Evolutionary conservation across 2,888 invertebrate species (phyloP).

Genomic region (Pelosia muscerda): DNA sequence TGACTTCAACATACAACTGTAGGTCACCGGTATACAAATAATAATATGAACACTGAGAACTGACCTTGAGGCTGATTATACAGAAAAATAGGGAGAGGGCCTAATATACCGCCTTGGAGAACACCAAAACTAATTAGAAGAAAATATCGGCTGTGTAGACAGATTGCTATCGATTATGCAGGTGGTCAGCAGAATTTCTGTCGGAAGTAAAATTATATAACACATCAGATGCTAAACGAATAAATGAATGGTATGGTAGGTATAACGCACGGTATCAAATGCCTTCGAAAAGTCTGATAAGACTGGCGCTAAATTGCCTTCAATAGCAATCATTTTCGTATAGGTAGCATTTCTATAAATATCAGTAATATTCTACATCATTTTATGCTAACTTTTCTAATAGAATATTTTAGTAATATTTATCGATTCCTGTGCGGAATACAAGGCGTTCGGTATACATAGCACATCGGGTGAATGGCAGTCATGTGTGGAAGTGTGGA

Average conservation of each 20-base stretch:
- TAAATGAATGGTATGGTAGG: no score
- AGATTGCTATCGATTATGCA: not conserved
- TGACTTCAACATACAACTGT: not conserved
- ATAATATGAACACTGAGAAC: not conserved
- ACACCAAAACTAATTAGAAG: not conserved
- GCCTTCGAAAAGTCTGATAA: not conserved
- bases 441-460: not conserved
- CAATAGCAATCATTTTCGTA: not conserved
- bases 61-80: no score
- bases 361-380: not conserved
- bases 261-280: not conserved
- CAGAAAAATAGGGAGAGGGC: not conserved
- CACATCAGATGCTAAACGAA: not conserved
- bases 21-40: constrained; percentile 2
- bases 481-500: constrained; percentile 12
- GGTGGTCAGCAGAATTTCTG: not conserved
- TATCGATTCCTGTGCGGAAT: not conserved
- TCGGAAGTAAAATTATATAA: not conserved
- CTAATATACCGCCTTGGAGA: not conserved
- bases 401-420: not conserved
- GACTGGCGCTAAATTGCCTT: not conserved
- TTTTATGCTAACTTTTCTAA: not conserved
- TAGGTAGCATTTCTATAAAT: not conserved
- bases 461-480: constrained; percentile 9
- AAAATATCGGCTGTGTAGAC: not conserved